These are phyloP conservation scores for Ranitomeya imitator DNA, from an alignment of 2,113 vertebrate genomes.

Conservation along the genomic window DNA sequence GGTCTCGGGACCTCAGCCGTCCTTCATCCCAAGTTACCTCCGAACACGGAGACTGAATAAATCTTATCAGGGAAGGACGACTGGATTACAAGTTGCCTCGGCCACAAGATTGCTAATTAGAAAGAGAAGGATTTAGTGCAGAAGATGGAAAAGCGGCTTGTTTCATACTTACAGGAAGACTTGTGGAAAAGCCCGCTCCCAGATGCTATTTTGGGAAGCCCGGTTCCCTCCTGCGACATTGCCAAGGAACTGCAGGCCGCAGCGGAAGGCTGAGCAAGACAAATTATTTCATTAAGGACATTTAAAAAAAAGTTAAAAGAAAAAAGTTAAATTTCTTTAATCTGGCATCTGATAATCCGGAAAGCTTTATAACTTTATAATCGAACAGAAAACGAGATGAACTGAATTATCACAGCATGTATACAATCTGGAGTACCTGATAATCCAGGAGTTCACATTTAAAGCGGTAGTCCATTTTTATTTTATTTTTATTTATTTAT, in stretches of 20 bases:
- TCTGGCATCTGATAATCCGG: neutral
- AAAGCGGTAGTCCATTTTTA: no score
- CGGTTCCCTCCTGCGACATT: conserved; percentile 89
- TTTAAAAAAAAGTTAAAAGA: neutral
- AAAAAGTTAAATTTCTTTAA: neutral
- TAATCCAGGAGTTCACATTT: no score
- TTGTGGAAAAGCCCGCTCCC: conserved; percentile 77
- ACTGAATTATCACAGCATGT: no score
- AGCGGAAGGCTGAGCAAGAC: conserved; percentile 80
- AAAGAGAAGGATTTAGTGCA: conserved; percentile 48
- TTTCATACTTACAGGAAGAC: conserved; percentile 77
- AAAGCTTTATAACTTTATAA: neutral
- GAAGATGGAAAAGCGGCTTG: conserved; percentile 55
- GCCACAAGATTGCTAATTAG: conserved; percentile 46
- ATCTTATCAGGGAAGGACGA: conserved; percentile 32
- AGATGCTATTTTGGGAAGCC: conserved; percentile 85
- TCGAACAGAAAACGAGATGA: no score
- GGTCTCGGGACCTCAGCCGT: neutral
- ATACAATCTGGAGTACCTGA: no score
- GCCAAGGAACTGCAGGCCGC: conserved; percentile 93
- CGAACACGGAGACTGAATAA: conserved; percentile 32
- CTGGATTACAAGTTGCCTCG: conserved; percentile 22
- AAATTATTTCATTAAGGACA: conserved; percentile 32
- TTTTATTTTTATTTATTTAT: no score
- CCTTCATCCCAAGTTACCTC: conserved; percentile 15